phyloP scores from a whole-genome alignment of 2,888 invertebrate species.

The Thalpophila matura region DNA sequence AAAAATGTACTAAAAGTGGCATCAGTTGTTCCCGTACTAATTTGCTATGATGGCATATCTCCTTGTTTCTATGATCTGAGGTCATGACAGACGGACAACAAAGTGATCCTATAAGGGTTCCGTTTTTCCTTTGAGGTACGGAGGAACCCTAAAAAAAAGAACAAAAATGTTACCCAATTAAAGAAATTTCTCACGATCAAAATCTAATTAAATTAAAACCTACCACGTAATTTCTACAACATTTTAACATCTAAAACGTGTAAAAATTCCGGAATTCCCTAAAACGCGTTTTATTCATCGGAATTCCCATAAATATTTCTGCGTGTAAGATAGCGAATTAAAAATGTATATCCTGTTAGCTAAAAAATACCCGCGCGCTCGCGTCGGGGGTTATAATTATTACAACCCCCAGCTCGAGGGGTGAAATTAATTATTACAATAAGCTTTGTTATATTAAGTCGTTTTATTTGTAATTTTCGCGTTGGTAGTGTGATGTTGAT shows the following conservation, averaged over 20 bases:
- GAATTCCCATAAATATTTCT: constrained; percentile 46
- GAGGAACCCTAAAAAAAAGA: background rate
- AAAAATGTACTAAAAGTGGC: no score
- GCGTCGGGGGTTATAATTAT: constrained; percentile 45
- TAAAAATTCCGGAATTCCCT: constrained; percentile 21
- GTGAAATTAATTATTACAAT: constrained; percentile 45
- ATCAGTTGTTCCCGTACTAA: no score
- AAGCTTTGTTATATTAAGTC: constrained; percentile 16
- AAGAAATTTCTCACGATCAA: constrained; percentile 13
- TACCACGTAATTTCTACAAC: constrained; percentile 1
- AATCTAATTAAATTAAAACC: constrained; percentile 21
- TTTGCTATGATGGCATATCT: no score
- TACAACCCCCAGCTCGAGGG: constrained; percentile 12
- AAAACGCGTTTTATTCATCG: constrained; percentile 29
- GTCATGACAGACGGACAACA: no score
- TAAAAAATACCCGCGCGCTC: constrained; percentile 28
- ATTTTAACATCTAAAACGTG: constrained; percentile 17
- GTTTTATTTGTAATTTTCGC: constrained; percentile 13
- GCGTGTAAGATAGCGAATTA: constrained; percentile 43
- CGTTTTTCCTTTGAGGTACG: no score
- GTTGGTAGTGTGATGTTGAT: constrained; percentile 5
- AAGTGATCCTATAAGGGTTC: no score
- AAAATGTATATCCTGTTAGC: constrained; percentile 40
- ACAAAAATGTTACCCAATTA: constrained; percentile 7
- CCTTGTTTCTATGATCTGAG: no score